These are phyloP conservation scores for Sicus ferrugineus DNA, from an alignment of 2,888 invertebrate species.

Conservation along the genomic window DNA sequence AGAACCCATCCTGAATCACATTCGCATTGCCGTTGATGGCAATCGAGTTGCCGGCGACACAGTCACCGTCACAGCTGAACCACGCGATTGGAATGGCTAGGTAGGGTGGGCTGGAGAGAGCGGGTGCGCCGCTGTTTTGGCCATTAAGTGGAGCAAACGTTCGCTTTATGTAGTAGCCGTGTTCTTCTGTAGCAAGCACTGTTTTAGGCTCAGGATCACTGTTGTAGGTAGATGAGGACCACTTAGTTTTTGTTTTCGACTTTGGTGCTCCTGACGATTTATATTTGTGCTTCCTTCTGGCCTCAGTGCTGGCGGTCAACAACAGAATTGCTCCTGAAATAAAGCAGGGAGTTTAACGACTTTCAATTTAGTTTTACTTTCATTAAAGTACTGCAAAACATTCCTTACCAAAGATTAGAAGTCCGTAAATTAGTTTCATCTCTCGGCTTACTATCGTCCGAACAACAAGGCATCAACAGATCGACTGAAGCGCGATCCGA, in stretches of 20 bases:
- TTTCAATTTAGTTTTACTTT: not conserved
- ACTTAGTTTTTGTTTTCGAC: slow-evolving; percentile 57
- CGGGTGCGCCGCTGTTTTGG: slow-evolving; percentile 16
- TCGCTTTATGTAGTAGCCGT: slow-evolving; percentile 58
- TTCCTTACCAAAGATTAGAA: slow-evolving; percentile 18
- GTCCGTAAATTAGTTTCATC: slow-evolving; percentile 9
- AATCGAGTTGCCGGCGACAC: slow-evolving; percentile 47
- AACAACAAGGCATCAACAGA: slow-evolving; percentile 16
- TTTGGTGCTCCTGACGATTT: slow-evolving; percentile 45
- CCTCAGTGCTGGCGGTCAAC: slow-evolving; percentile 44
- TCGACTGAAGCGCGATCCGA: slow-evolving; percentile 19
- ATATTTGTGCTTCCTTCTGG: slow-evolving; percentile 48
- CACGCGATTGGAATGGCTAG: slow-evolving; percentile 57
- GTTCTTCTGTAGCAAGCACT: slow-evolving; percentile 55
- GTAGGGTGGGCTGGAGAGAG: slow-evolving; percentile 51
- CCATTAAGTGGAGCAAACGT: slow-evolving; percentile 48
- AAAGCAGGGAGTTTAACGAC: not conserved
- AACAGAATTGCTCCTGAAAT: slow-evolving; percentile 40
- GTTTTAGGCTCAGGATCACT: slow-evolving; percentile 39
- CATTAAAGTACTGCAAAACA: not conserved
- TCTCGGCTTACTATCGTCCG: not conserved
- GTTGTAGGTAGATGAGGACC: slow-evolving; percentile 54
- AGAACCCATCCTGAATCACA: slow-evolving; percentile 51
- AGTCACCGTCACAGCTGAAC: slow-evolving; percentile 47
- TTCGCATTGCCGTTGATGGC: slow-evolving; percentile 49